A percentile compares a stretch with the other conserved stretches of the same genome.
phyloP scores from a whole-genome alignment of 2,797 vertebrate genomes.

The Forpus xanthops region DNA sequence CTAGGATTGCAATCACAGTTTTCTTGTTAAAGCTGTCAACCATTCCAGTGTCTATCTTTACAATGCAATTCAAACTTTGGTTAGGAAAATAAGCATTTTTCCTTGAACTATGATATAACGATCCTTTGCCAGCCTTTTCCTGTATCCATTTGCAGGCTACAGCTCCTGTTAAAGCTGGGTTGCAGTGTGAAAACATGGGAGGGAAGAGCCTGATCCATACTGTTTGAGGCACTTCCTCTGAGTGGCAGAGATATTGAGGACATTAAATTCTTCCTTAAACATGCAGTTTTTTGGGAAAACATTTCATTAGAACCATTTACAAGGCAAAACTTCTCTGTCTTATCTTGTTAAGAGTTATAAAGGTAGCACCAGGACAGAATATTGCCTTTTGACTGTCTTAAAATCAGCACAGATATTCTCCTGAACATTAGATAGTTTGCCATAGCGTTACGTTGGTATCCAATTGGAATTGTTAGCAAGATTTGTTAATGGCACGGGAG shows the following conservation, averaged over 20 bases:
- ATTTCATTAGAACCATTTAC: neutral
- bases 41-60: slow-evolving; percentile 52
- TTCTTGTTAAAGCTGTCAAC: slow-evolving; percentile 67
- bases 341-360: slow-evolving; percentile 15
- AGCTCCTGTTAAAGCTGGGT: neutral
- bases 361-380: slow-evolving; percentile 29
- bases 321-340: slow-evolving; percentile 30
- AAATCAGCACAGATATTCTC: neutral
- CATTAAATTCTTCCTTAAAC: slow-evolving; percentile 10
- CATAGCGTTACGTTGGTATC: neutral
- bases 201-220: slow-evolving; percentile 6
- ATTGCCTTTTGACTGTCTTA: slow-evolving; percentile 3
- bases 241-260: neutral
- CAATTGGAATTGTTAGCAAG: neutral
- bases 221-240: neutral
- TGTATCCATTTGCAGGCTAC: neutral
- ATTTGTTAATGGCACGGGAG: neutral
- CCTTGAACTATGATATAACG: slow-evolving; percentile 35
- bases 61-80: slow-evolving; percentile 52
- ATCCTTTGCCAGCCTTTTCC: neutral
- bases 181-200: neutral
- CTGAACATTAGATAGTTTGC: neutral
- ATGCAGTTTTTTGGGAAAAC: neutral
- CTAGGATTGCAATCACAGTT: slow-evolving; percentile 58
- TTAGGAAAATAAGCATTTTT: slow-evolving; percentile 51